These are phyloP conservation scores for Paedocypris micromegethes DNA, from an alignment of 2,797 vertebrate genomes.

Conservation along the genomic window DNA sequence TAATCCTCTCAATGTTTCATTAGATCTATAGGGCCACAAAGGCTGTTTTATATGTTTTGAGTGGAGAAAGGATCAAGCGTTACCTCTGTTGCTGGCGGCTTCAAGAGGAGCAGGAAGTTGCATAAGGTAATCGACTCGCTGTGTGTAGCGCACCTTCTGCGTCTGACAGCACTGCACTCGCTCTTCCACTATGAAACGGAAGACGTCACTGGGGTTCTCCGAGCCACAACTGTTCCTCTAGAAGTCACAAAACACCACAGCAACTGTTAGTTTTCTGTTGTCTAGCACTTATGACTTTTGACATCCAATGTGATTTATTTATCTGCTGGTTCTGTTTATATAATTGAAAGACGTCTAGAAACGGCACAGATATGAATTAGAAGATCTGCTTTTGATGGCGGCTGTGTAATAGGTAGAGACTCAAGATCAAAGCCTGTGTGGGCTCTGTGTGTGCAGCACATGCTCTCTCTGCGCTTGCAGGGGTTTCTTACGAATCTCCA, in stretches of 20 bases:
- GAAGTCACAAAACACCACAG: conserved; percentile 31
- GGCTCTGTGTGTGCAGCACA: no score
- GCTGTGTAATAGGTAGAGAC: no score
- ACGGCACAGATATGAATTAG: no score
- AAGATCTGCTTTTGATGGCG: no score
- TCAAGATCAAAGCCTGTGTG: no score
- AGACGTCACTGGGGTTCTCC: conserved; percentile 91
- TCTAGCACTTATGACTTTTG: neutral
- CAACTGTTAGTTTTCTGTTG: neutral
- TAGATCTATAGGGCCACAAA: neutral
- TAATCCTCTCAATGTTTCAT: no score
- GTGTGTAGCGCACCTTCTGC: conserved; percentile 85
- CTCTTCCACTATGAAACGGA: conserved; percentile 94
- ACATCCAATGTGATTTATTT: no score
- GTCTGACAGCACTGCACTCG: conserved; percentile 92
- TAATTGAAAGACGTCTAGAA: no score
- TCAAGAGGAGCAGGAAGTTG: conserved; percentile 88
- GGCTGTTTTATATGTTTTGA: neutral
- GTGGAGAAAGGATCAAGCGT: neutral
- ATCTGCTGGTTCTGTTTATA: no score
- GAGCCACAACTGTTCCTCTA: conserved; percentile 89
- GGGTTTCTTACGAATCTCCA: no score
- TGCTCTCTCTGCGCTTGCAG: no score
- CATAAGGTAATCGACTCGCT: conserved; percentile 94
- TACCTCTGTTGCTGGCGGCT: conserved; percentile 93